Percentiles rank a stretch among this genome's conserved stretches.
phyloP scores from a whole-genome alignment of 2,888 invertebrate genomes.

The Catocala sponsa region DNA sequence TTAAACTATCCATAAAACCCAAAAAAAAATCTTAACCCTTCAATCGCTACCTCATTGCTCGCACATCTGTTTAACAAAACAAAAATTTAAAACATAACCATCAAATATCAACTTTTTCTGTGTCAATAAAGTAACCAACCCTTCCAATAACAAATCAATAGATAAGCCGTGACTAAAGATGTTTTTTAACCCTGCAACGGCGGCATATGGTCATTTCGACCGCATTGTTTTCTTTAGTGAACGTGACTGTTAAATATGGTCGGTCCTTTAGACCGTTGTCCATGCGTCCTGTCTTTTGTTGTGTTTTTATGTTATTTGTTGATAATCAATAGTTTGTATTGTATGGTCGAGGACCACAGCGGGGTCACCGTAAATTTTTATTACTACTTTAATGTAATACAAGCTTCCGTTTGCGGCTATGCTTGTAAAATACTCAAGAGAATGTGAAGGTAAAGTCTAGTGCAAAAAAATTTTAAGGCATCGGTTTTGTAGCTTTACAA shows the following conservation, averaged over 20 bases:
- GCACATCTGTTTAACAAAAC: conserved; percentile 22
- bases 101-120: conserved; percentile 34
- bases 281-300: conserved; percentile 64
- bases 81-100: conserved; percentile 19
- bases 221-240: conserved; percentile 52
- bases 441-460: too few species aligned
- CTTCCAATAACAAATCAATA: conserved; percentile 65
- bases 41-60: conserved; percentile 16
- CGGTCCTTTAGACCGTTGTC: conserved; percentile 61
- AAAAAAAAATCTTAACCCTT: conserved; percentile 16
- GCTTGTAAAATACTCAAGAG: too few species aligned
- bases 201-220: conserved; percentile 65
- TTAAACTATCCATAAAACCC: conserved; percentile 5
- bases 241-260: conserved; percentile 56
- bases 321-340: conserved; percentile 67
- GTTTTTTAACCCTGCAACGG: conserved; percentile 61
- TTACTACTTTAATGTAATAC: not conserved
- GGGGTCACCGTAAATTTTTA: conserved; percentile 48
- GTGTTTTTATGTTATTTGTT: conserved; percentile 63
- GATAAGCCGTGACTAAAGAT: conserved; percentile 66
- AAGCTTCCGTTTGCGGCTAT: too few species aligned
- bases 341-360: conserved; percentile 57
- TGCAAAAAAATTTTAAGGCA: too few species aligned
- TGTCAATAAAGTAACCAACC: conserved; percentile 47
- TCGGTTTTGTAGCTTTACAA: too few species aligned